Conservation (phyloP, 2,888 invertebrate species). For the Timema cristinae region DNA sequence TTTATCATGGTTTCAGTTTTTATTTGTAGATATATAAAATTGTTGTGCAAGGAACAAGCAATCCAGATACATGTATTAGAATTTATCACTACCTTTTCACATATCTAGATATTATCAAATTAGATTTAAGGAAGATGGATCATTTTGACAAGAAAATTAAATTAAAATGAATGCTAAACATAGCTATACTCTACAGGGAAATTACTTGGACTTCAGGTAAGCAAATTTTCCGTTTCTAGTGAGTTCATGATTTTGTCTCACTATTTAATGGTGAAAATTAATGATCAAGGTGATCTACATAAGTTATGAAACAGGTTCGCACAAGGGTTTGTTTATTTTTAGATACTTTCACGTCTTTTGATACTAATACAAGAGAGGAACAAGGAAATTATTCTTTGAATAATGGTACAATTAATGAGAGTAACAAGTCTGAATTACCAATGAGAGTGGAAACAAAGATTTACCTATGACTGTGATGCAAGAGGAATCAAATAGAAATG, state of each 20-base stretch:
- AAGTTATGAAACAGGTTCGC: background rate
- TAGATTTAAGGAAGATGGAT: too few relatives aligned
- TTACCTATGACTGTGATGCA: too few relatives aligned
- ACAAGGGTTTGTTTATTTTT: background rate
- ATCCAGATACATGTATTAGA: too few relatives aligned
- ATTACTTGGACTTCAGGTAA: constrained; percentile 7
- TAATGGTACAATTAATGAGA: background rate
- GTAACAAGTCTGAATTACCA: background rate
- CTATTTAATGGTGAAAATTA: background rate
- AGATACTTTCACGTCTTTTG: background rate
- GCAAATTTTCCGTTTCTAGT: background rate
- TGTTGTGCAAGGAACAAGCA: too few relatives aligned
- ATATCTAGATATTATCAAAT: background rate
- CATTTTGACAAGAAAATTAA: too few relatives aligned
- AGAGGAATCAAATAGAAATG: too few relatives aligned
- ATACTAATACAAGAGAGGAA: background rate
- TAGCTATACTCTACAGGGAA: too few relatives aligned
- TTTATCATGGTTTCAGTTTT: too few relatives aligned
- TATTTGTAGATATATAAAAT: too few relatives aligned
- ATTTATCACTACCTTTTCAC: too few relatives aligned
- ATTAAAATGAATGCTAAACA: background rate
- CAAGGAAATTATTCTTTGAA: background rate
- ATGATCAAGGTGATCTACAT: background rate
- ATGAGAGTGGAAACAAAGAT: too few relatives aligned
- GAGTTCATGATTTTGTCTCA: background rate